phyloP scores from a whole-genome alignment of 2,797 vertebrate species.

The Etheostoma nigrum region DNA sequence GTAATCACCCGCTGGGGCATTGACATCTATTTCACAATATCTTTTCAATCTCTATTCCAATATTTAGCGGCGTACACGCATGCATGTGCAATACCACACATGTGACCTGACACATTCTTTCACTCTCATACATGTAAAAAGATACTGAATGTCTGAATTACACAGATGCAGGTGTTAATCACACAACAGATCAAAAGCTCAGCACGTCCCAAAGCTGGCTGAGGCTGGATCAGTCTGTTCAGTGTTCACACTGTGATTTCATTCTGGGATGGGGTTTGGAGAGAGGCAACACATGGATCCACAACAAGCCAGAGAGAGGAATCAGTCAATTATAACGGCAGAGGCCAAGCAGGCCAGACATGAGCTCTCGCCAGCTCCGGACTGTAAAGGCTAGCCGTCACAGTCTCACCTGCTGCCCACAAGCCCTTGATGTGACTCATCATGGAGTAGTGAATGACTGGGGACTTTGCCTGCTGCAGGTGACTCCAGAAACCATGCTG shows the following conservation, averaged over 20 bases:
- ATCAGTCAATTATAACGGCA: slow-evolving; percentile 35
- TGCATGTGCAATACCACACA: neutral
- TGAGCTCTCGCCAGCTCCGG: slow-evolving; percentile 21
- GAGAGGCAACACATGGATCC: slow-evolving; percentile 14
- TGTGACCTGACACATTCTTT: neutral
- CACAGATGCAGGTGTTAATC: slow-evolving; percentile 28
- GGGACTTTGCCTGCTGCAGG: slow-evolving; percentile 20
- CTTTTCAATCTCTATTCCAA: slow-evolving; percentile 14
- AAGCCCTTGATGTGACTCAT: slow-evolving; percentile 40
- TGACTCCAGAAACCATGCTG: neutral
- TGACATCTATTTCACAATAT: neutral
- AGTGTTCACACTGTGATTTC: slow-evolving; percentile 33
- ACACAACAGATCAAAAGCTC: slow-evolving; percentile 48
- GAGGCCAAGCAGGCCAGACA: slow-evolving; percentile 23
- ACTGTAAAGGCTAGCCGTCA: slow-evolving; percentile 49
- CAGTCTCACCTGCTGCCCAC: slow-evolving; percentile 60
- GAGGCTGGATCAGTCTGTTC: slow-evolving; percentile 31
- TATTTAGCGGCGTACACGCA: neutral
- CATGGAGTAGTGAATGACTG: slow-evolving; percentile 20
- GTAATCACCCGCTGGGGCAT: neutral
- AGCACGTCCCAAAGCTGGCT: slow-evolving; percentile 11
- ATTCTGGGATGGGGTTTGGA: slow-evolving; percentile 19
- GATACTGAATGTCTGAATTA: slow-evolving; percentile 15
- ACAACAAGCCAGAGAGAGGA: slow-evolving; percentile 14
- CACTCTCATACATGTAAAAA: neutral